A percentile compares a stretch with the other conserved stretches of the same genome.
These are phyloP conservation scores for Chouioia cunea DNA, from an alignment of 2,888 invertebrate species.

Conservation along the genomic window DNA sequence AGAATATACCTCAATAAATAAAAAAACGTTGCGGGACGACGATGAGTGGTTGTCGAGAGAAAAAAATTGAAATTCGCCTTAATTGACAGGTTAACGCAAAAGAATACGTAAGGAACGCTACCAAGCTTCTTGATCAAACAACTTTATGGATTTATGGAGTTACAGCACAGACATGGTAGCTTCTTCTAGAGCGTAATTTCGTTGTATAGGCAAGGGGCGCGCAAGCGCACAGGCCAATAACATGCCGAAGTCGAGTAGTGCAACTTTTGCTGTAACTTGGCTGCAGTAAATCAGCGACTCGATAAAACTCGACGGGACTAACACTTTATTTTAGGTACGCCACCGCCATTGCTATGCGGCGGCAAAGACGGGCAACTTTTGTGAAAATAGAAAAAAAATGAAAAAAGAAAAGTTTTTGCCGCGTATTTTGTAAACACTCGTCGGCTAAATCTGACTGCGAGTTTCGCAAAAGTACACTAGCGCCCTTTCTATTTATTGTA, in stretches of 20 bases:
- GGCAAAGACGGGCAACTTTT: background rate
- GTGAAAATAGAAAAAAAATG: constrained; percentile 18
- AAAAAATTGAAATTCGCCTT: constrained; percentile 31
- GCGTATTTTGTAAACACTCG: constrained; percentile 37
- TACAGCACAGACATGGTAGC: background rate
- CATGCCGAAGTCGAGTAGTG: constrained; percentile 16
- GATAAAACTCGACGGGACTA: constrained; percentile 52
- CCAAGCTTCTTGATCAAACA: constrained; percentile 30
- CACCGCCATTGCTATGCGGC: background rate
- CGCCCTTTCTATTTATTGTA: constrained; percentile 31
- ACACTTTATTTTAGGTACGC: constrained; percentile 55
- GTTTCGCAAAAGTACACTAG: constrained; percentile 4
- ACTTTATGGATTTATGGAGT: constrained; percentile 41
- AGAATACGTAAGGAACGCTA: constrained; percentile 15
- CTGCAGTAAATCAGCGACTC: constrained; percentile 53
- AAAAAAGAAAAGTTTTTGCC: background rate
- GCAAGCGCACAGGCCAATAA: constrained; percentile 9
- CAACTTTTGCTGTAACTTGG: constrained; percentile 6
- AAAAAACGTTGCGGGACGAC: constrained; percentile 1
- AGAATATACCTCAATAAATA: background rate
- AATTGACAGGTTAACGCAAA: constrained; percentile 33
- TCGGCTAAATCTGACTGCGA: background rate
- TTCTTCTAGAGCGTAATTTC: background rate
- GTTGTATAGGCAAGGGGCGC: background rate
- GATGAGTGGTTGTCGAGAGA: constrained; percentile 1